Conservation (phyloP, 2,113 vertebrate genomes). For the Neotoma lepida region DNA sequence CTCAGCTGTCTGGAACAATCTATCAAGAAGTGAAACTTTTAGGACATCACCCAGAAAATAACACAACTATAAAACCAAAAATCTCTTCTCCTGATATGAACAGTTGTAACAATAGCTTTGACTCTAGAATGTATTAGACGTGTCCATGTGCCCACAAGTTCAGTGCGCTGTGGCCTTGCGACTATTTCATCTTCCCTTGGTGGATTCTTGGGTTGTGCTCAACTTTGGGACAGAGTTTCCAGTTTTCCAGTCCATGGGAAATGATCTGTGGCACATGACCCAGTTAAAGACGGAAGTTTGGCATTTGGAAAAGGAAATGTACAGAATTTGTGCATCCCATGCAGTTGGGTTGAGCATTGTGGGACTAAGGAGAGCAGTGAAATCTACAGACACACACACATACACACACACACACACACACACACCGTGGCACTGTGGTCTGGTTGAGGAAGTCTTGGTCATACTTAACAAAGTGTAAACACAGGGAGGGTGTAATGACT, state of each 20-base stretch:
- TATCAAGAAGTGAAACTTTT: conserved; percentile 42
- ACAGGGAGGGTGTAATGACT: neutral
- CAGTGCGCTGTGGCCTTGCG: neutral
- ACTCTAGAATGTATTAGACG: neutral
- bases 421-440: neutral
- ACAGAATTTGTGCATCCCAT: neutral
- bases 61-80: neutral
- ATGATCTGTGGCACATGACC: neutral
- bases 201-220: neutral
- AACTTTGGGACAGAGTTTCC: neutral
- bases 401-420: neutral
- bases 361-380: neutral
- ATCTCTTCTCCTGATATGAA: neutral
- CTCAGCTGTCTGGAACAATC: conserved; percentile 66
- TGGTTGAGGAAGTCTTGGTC: conserved; percentile 3
- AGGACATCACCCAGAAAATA: conserved; percentile 65
- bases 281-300: neutral
- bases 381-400: neutral
- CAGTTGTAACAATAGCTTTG: neutral
- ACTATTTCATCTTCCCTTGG: too few species aligned
- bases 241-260: neutral
- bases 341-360: accelerated
- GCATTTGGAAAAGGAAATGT: neutral
- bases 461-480: neutral
- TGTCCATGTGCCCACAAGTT: neutral